Conservation (phyloP, 1,140 invertebrate genomes). For the Wiebesia pumilae region DNA sequence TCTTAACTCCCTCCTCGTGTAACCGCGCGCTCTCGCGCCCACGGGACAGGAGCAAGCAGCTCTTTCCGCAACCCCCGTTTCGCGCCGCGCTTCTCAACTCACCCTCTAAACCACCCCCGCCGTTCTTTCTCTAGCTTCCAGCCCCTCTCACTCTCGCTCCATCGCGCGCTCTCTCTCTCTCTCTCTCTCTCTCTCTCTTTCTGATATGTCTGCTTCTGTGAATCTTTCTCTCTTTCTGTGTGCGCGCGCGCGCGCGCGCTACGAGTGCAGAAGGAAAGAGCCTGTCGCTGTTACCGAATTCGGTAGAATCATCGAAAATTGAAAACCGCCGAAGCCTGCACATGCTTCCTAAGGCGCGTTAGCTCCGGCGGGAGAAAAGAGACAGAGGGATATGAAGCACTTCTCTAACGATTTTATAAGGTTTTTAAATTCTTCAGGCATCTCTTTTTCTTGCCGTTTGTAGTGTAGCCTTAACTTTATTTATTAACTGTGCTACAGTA, state of each 20-base stretch:
- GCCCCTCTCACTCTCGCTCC: conserved; percentile 34
- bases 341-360: conserved; percentile 24
- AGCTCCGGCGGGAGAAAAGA: conserved; percentile 15
- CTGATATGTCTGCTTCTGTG: too few relatives aligned
- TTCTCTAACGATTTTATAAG: conserved; percentile 31
- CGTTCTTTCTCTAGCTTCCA: conserved; percentile 20
- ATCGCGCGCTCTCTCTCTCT: neutral
- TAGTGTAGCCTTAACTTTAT: neutral
- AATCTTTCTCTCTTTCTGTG: neutral
- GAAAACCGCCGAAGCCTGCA: conserved; percentile 68
- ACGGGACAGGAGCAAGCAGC: conserved; percentile 56
- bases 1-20: conserved; percentile 67
- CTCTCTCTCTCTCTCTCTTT: conserved; percentile 42
- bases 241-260: conserved; percentile 38
- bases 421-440: neutral
- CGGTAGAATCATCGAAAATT: conserved; percentile 74
- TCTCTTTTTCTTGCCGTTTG: neutral
- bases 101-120: conserved; percentile 51
- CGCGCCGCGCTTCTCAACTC: neutral
- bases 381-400: conserved; percentile 18
- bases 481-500: neutral
- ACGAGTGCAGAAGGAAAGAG: conserved; percentile 2
- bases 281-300: conserved; percentile 63
- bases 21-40: conserved; percentile 63
- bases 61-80: conserved; percentile 13